phyloP scores from a whole-genome alignment of 2,888 invertebrate genomes.

The Pandemis corylana region DNA sequence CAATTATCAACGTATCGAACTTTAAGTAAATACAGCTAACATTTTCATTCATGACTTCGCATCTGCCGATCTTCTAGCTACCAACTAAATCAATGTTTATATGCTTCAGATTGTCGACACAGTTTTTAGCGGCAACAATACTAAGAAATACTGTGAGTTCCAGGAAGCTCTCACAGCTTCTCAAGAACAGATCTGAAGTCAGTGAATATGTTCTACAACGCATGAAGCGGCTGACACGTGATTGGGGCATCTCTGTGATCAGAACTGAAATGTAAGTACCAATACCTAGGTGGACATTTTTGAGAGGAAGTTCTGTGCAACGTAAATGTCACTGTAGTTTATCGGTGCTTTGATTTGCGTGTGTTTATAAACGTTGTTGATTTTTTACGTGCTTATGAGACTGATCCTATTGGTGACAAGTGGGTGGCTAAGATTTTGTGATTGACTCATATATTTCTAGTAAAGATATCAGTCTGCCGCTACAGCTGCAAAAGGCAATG shows the following conservation, averaged over 20 bases:
- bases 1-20: slow-evolving; percentile 80
- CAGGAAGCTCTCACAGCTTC: slow-evolving; percentile 92
- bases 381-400: no score
- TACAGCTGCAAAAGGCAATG: slow-evolving; percentile 86
- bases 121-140: slow-evolving; percentile 91
- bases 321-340: no score
- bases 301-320: no score
- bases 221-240: slow-evolving; percentile 90
- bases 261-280: slow-evolving; percentile 93
- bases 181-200: slow-evolving; percentile 93
- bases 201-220: slow-evolving; percentile 91
- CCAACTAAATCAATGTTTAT: not conserved
- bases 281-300: not conserved
- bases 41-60: not conserved
- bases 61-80: no score
- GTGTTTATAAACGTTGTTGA: no score
- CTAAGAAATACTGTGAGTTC: slow-evolving; percentile 95
- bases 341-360: no score
- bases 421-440: no score
- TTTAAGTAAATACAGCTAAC: slow-evolving; percentile 54
- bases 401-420: no score
- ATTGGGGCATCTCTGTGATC: slow-evolving; percentile 95
- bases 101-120: slow-evolving; percentile 87
- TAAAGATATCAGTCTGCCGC: slow-evolving; percentile 64
- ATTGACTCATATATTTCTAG: slow-evolving; percentile 46